A percentile compares a stretch with the other conserved stretches of the same genome.
Evolutionary conservation across 2,113 vertebrate genomes (phyloP).

Genomic region (Notiomystis cincta): DNA sequence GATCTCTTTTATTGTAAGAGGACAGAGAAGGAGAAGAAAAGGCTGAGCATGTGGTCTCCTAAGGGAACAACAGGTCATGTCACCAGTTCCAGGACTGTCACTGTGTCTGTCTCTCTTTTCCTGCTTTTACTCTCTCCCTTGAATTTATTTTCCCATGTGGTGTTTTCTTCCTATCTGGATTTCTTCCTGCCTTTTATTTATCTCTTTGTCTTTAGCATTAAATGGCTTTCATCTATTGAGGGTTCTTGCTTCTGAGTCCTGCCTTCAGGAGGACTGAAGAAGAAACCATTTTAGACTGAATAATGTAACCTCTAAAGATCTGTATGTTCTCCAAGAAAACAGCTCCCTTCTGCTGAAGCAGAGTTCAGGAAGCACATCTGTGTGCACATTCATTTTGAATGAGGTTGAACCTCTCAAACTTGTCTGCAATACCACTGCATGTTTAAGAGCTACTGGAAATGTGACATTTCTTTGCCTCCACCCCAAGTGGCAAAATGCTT

Average conservation of each 20-base stretch:
- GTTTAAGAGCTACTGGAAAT: neutral
- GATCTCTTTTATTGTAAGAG: conserved; percentile 6
- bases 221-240: neutral
- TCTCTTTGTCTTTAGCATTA: neutral
- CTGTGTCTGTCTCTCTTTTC: neutral
- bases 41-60: neutral
- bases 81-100: neutral
- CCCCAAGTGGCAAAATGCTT: neutral
- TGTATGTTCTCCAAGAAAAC: neutral
- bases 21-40: neutral
- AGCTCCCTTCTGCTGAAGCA: neutral
- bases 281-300: neutral
- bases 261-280: neutral
- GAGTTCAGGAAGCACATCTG: neutral
- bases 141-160: neutral
- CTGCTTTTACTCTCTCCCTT: neutral
- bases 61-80: neutral
- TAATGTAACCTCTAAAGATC: neutral
- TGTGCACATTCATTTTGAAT: neutral
- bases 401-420: neutral
- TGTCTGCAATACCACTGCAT: rapidly evolving
- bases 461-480: neutral
- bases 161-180: neutral
- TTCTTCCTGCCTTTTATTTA: neutral
- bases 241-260: neutral